Conservation (phyloP, 64 coral and sea anemone species). For the Dendrophyllia cribrosa region DNA sequence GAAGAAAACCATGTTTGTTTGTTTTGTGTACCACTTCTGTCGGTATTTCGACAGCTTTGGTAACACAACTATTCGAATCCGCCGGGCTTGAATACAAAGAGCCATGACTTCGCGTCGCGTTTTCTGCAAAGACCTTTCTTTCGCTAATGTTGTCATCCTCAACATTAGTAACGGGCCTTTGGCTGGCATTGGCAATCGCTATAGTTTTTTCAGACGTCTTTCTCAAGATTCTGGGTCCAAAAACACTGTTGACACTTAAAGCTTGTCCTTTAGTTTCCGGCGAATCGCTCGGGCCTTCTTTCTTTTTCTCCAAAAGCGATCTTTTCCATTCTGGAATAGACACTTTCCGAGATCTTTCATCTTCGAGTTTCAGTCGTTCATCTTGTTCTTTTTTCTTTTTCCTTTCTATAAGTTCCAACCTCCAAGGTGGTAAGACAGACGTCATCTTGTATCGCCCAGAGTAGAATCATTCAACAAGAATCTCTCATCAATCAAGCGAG, state of each 20-base stretch:
- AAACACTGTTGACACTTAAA: neutral
- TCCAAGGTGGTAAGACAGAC: slow-evolving; percentile 86
- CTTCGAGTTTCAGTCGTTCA: slow-evolving; percentile 71
- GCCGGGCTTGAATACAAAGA: neutral
- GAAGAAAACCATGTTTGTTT: slow-evolving; percentile 6
- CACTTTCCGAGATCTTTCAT: slow-evolving; percentile 46
- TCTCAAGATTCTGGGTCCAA: slow-evolving; percentile 28
- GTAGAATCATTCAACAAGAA: neutral
- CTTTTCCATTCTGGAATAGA: slow-evolving; percentile 89
- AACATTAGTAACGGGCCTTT: neutral
- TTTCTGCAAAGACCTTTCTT: neutral
- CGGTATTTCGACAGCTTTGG: slow-evolving; percentile 32
- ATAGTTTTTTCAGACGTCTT: slow-evolving; percentile 16
- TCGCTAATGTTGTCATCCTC: neutral
- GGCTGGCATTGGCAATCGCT: slow-evolving; percentile 1
- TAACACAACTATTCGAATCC: slow-evolving; percentile 42
- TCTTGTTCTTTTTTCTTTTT: slow-evolving; percentile 82
- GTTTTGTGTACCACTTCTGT: slow-evolving; percentile 11
- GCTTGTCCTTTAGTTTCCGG: neutral
- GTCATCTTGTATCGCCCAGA: slow-evolving; percentile 33
- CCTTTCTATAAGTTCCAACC: slow-evolving; percentile 88
- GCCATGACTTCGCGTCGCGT: neutral
- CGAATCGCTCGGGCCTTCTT: slow-evolving; percentile 32
- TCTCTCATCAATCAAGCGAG: neutral
- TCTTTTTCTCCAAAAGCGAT: slow-evolving; percentile 76